A percentile compares a stretch with the other conserved stretches of the same genome.
Conservation (phyloP, 2,888 invertebrate genomes). For the Harpalus rubripes region DNA sequence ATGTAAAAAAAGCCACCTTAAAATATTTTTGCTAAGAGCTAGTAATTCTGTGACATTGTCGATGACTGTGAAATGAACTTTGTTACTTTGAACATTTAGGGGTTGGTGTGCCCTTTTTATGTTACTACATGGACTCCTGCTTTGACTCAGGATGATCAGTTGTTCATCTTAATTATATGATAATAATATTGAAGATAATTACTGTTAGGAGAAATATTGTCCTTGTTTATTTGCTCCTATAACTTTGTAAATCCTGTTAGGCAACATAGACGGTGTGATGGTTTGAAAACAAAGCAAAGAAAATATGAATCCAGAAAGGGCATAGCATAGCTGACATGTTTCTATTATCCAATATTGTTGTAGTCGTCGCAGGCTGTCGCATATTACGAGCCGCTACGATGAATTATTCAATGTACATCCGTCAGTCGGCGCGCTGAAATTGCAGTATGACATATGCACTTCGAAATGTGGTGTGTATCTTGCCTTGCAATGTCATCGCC, state of each 20-base stretch:
- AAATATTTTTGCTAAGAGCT: too few species aligned
- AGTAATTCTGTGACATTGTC: too few species aligned
- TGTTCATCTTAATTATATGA: too few species aligned
- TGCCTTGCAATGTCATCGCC: conserved; percentile 51
- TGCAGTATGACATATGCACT: conserved; percentile 66
- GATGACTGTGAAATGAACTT: too few species aligned
- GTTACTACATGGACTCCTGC: too few species aligned
- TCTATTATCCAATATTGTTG: conserved; percentile 65
- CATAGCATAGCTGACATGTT: conserved; percentile 50
- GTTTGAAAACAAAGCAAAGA: conserved; percentile 18
- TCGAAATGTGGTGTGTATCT: conserved; percentile 60
- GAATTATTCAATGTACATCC: conserved; percentile 67
- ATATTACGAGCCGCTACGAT: conserved; percentile 64
- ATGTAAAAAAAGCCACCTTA: too few species aligned
- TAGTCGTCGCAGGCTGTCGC: conserved; percentile 60
- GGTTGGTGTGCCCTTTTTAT: too few species aligned
- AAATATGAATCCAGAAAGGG: background rate
- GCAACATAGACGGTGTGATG: background rate
- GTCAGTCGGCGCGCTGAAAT: conserved; percentile 62
- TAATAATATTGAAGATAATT: too few species aligned
- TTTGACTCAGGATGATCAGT: too few species aligned
- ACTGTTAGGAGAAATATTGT: too few species aligned
- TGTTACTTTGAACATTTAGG: too few species aligned
- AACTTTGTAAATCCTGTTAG: background rate
- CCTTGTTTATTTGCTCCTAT: background rate